These are phyloP conservation scores for Eurystomus gularis DNA, from an alignment of 2,113 vertebrate species.

Conservation along the genomic window DNA sequence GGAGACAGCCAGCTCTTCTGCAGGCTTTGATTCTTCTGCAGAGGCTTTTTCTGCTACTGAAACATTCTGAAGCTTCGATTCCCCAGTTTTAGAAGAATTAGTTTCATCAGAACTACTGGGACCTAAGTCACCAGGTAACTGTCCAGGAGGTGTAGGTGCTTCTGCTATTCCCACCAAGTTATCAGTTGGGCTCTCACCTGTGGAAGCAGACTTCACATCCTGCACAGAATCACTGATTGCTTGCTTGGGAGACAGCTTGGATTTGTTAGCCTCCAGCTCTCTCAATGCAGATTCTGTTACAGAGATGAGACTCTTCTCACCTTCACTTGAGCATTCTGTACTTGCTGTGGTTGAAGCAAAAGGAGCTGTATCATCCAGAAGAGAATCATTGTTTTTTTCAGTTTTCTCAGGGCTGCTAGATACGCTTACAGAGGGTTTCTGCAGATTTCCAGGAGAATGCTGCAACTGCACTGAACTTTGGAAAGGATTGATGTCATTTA, in stretches of 20 bases:
- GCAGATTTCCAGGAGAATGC: background rate
- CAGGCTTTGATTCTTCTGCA: background rate
- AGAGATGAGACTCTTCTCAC: background rate
- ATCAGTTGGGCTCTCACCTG: background rate
- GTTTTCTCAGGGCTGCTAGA: background rate
- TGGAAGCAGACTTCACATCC: background rate
- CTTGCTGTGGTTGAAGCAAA: background rate
- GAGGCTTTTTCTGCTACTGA: constrained; percentile 5
- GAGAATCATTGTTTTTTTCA: background rate
- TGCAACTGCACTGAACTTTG: constrained; percentile 25
- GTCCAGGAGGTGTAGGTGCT: background rate
- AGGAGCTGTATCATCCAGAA: background rate
- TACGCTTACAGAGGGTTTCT: background rate
- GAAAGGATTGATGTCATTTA: constrained; percentile 32
- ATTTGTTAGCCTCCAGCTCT: background rate
- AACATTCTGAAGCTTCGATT: constrained; percentile 66
- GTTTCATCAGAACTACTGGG: constrained; percentile 58
- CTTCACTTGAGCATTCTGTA: background rate
- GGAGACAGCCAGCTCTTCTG: background rate
- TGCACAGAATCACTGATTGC: background rate
- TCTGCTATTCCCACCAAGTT: background rate
- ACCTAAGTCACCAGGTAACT: constrained; percentile 65
- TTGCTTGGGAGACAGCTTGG: background rate
- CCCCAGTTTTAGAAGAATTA: constrained; percentile 63
- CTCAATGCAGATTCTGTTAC: background rate